Conservation (phyloP, 2,797 vertebrate genomes). For the Sandelia bainsii region DNA sequence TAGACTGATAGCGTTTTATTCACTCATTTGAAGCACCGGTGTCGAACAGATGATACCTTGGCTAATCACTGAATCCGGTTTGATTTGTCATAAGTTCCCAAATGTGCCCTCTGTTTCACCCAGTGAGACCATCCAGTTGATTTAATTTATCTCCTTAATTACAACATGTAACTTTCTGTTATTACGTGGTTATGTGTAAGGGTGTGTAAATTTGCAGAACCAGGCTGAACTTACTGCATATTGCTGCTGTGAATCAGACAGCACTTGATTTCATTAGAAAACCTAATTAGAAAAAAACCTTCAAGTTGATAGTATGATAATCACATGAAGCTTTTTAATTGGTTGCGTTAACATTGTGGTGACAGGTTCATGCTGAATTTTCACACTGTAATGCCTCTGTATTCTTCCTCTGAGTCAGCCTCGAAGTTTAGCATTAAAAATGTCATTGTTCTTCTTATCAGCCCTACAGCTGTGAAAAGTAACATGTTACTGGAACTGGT, state of each 20-base stretch:
- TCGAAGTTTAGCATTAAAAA: constrained; percentile 54
- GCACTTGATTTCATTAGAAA: constrained; percentile 22
- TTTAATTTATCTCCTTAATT: constrained; percentile 1
- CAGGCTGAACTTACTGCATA: not conserved
- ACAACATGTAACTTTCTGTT: constrained; percentile 15
- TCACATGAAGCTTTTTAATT: not conserved
- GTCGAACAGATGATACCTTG: constrained; percentile 33
- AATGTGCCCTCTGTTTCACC: constrained; percentile 1
- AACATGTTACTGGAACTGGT: not conserved
- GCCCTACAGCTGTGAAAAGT: constrained; percentile 13
- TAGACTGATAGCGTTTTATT: constrained; percentile 55
- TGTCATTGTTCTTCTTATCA: constrained; percentile 14
- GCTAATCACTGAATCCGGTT: constrained; percentile 37
- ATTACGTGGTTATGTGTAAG: constrained; percentile 14
- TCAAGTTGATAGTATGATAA: constrained; percentile 1
- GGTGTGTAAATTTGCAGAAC: not conserved
- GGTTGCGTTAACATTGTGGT: constrained; percentile 7
- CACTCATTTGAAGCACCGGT: constrained; percentile 14
- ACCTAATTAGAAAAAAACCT: too few species aligned
- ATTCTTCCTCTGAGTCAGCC: constrained; percentile 40
- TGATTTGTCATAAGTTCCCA: constrained; percentile 19
- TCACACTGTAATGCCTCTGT: constrained; percentile 43
- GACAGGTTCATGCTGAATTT: constrained; percentile 45
- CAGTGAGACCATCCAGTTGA: constrained; percentile 2
- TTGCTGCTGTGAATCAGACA: constrained; percentile 14